Percentiles rank a stretch among this genome's conserved stretches.
These are phyloP conservation scores for Notospermus geniculatus DNA, from an alignment of 1,140 invertebrate species.

Conservation along the genomic window DNA sequence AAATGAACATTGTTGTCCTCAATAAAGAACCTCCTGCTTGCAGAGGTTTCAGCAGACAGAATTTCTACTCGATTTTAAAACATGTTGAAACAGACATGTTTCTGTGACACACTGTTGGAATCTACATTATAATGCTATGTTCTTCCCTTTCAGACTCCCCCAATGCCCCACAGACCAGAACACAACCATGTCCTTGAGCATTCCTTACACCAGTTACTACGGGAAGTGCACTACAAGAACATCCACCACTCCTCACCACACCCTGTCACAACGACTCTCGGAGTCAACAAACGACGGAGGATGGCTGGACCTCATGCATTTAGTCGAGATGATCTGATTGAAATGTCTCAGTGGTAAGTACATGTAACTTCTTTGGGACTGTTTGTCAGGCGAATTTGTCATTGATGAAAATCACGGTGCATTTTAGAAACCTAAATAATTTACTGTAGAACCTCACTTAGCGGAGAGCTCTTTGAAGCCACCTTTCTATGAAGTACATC, in stretches of 20 bases:
- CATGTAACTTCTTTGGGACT: no score
- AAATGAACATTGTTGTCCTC: no score
- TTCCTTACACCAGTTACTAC: slow-evolving; percentile 87
- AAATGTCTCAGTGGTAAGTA: slow-evolving; percentile 69
- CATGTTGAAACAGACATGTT: no score
- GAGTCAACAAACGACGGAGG: slow-evolving; percentile 83
- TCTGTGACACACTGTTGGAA: no score
- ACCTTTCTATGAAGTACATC: no score
- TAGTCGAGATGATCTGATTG: slow-evolving; percentile 79
- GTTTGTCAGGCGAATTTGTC: no score
- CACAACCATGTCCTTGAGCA: slow-evolving; percentile 96
- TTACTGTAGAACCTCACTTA: no score
- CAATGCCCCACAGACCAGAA: slow-evolving; percentile 63
- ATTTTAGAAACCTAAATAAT: no score
- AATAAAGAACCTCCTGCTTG: no score
- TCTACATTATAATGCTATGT: neutral
- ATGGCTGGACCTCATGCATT: slow-evolving; percentile 86
- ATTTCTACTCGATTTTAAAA: no score
- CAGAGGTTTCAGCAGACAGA: no score
- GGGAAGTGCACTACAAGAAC: slow-evolving; percentile 89
- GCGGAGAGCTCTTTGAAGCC: no score
- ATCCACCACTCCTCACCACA: slow-evolving; percentile 92
- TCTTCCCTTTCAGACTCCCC: slow-evolving; percentile 27
- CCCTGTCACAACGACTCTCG: slow-evolving; percentile 86
- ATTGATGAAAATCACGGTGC: slow-evolving; percentile 10